These are phyloP conservation scores for Chaetoderma sp. DNA, from an alignment of 2,888 invertebrate species.

Conservation along the genomic window DNA sequence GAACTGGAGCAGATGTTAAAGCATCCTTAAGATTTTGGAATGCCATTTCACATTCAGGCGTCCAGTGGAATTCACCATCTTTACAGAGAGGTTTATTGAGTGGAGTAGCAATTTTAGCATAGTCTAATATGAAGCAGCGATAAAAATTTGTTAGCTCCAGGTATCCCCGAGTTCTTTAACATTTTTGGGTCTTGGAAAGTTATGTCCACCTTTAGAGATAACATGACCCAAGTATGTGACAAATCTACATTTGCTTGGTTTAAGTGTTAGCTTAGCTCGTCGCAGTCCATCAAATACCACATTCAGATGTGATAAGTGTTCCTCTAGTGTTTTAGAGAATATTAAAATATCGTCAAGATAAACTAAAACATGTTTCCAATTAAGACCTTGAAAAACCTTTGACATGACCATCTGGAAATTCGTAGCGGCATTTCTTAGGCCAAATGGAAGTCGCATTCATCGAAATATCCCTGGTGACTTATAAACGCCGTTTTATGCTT, in stretches of 20 bases:
- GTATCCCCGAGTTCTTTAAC: conserved; percentile 36
- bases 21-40: conserved; percentile 52
- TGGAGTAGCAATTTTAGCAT: conserved; percentile 49
- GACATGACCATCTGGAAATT: conserved; percentile 16
- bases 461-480: conserved; percentile 9
- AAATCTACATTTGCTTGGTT: conserved; percentile 27
- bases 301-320: conserved; percentile 15
- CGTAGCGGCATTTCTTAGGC: neutral
- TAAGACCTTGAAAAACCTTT: conserved; percentile 16
- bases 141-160: conserved; percentile 60
- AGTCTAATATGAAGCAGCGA: conserved; percentile 57
- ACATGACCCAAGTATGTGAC: conserved; percentile 3
- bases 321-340: conserved; percentile 1
- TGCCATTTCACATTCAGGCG: conserved; percentile 45
- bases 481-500: conserved; percentile 23
- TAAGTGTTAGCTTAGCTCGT: conserved; percentile 11
- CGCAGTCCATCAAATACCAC: conserved; percentile 9
- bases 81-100: conserved; percentile 54
- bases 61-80: conserved; percentile 50
- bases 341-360: conserved; percentile 25
- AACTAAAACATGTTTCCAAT: conserved; percentile 11
- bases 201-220: conserved; percentile 16
- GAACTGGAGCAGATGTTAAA: conserved; percentile 36
- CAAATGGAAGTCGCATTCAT: conserved; percentile 6
- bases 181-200: conserved; percentile 33